Conservation (phyloP, 2,113 vertebrate species). For the Rhizomys pruinosus region DNA sequence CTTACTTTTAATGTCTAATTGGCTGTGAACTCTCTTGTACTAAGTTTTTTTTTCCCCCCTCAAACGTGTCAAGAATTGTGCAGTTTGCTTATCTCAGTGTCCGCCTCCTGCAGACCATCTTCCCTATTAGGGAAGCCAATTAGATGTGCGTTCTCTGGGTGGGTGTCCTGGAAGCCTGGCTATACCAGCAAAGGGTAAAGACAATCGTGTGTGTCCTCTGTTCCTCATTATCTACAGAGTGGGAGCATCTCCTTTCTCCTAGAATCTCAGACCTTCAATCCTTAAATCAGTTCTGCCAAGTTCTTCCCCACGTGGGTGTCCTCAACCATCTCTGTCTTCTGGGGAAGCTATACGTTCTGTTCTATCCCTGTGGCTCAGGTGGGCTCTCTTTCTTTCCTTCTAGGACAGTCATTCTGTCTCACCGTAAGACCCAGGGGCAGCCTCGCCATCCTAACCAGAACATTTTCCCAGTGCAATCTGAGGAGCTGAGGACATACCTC, state of each 20-base stretch:
- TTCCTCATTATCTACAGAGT: not conserved
- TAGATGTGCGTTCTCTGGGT: not conserved
- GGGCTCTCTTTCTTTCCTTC: not conserved
- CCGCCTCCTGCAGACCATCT: not conserved
- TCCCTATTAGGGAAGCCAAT: not conserved
- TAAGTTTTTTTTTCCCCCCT: slow-evolving; percentile 33
- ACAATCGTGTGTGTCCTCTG: not conserved
- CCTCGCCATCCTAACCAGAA: not conserved
- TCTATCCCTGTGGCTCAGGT: not conserved
- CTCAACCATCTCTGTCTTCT: not conserved
- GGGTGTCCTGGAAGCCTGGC: not conserved
- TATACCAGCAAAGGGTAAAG: not conserved
- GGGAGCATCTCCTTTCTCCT: not conserved
- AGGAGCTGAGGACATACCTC: not conserved
- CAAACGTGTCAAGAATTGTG: not conserved
- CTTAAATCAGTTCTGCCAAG: not conserved
- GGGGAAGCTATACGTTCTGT: not conserved
- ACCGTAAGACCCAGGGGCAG: no score
- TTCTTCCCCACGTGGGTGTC: not conserved
- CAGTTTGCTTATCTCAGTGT: not conserved
- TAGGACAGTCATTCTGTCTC: not conserved
- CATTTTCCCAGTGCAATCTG: not conserved
- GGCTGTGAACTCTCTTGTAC: slow-evolving; percentile 49
- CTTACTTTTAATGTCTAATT: slow-evolving; percentile 69
- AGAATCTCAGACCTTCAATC: not conserved